Base-by-base conservation (phyloP, 2,888 invertebrate species). In the Caenorhabditis wallacei region DNA sequence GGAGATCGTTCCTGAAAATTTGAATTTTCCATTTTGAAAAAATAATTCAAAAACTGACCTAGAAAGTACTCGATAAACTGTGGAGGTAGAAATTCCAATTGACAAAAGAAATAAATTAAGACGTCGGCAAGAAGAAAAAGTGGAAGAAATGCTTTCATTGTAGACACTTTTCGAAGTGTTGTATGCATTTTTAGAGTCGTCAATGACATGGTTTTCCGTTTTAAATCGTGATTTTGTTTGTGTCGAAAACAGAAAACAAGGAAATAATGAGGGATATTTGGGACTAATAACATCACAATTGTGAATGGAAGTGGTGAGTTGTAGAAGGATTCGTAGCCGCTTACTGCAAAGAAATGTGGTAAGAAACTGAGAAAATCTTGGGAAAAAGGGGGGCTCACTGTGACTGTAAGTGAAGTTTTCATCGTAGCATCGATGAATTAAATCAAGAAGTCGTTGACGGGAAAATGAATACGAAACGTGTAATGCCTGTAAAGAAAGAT, bases 191-290 rank as follows among this genome's bases (percentile, higher is more conserved):
- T 56, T 0, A 81, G 70, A 0, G 81, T 81, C 30, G 75, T 59
- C 53, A 53, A 63, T 51, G 81, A 81, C 63, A 81, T 70, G 13
- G 63, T 81, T 40, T 57, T 18, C 8, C 75, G 43, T 37, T 81
- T 81, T 53, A 81, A 18, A 66, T 81, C 81, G 22, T 81, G 70
- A 46, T 81, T 81, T 35, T 81, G 81, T 75, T 75, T 81, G 69
- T 81, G 75, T 8, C 81, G 81, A 40, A 81, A 81, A 11, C 81
- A 70, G 26, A 53, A 81, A 18, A 35, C 75, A 22, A 81, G 75
- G 3, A 81, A 53, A 16, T 81, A 81, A 53, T 81, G 81, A 3
- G 81, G 81, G 40, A 81, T 46, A 30, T 81, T 81, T 16, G 75
- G 75, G 4, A 71, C 59, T 13, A 81, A 51, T 0, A 81, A 53